Base-by-base conservation (phyloP, 2,888 invertebrate genomes). In the Dasypolia templi region DNA sequence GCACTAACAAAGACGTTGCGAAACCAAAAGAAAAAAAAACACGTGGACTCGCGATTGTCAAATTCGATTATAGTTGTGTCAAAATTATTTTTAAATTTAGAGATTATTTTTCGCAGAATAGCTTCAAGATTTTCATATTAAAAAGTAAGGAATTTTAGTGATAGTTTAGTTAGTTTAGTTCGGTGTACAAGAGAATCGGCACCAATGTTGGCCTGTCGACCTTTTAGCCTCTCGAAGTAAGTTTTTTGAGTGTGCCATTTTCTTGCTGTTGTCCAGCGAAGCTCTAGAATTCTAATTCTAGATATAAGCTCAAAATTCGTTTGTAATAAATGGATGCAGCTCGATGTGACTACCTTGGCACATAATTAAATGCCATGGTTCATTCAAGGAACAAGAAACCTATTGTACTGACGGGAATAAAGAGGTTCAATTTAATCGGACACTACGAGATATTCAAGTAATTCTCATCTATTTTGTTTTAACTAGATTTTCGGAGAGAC, bases 321-420 rank as follows among this genome's bases (percentile, higher is more conserved):
- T 29, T 22, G n/a, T 29, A n/a, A 26, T 19, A 35, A 56, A 56
- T 42, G 3, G 26, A 42, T 42, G 22, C 9, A 39, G 4, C 29
- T 65, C n/a, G n/a, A n/a, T n/a, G n/a, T 65, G 4, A n/a, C 53
- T 22, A 42, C 19, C 3, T 29, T 14, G 5, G 26, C 56, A 22
- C 22, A 22, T 22, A 65, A 69, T 64, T 11, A 49, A 64, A 64
- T 49, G 39, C 39, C 55, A 39, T 35, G n/a, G 7, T 29, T 29
- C 1, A 61, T 59, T 32, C 19, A 17, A 29, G 17, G 39, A 29
- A 39, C 17, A 51, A 22, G 3, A 39, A 4, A 17, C 4, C 9
- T 17, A 17, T 17, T 35, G 1, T 1, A 59, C 51, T 9, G 35
- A 17, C 17, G 11, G 22, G 11, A 64, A 22, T 39, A 49, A 7